Base-by-base conservation (phyloP, 2,113 vertebrate genomes). In the Nicator chloris region DNA sequence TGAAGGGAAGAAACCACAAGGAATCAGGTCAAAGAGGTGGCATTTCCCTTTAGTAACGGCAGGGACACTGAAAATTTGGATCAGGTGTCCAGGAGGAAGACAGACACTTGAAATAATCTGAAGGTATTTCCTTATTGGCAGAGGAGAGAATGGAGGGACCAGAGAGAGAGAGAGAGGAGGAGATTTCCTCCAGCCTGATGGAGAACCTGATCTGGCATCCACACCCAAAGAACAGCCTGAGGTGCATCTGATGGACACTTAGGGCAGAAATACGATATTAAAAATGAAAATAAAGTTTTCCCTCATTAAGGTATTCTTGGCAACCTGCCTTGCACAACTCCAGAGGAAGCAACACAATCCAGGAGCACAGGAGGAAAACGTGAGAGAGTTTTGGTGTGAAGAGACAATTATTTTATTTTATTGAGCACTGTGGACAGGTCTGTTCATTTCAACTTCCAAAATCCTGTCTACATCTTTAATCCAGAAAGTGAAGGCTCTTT, bases 241-340 rank as follows among this genome's bases (percentile, higher is more conserved):
- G 22, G 28, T 47, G 31, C 24, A 13, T 4, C 49, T 87, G 35
- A 15, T 22, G 72, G 78, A 7, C 6, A 11, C 23, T 39, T 21
- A 15, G 35, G 30, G 4, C 35, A 27, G 18, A 35, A 4, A 3
- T 37, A 13, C 0, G 16, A 20, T 20, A 9, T 4, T 15, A 23
- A 20, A 76, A 33, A 35, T 19, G 5, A 11, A 54, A 69, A 27
- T 20, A 26, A 37, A 33, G 3, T 20, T 14, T 54, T 56, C 10
- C 8, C 10, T 49, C n/a, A 7, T 21, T 24, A 7, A 2, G 47
- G 7, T 44, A 10, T 8, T 28, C 19, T 2, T 75, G 60, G 33
- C 21, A 70, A 4, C 18, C 28, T 40, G 44, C 50, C 35, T 61
- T 37, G 18, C 26, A 49, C 17, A 72, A 2, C 35, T 40, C 56